Evolutionary conservation across 2,888 invertebrate genomes (phyloP).

Genomic region (Cheilosia scutellata): DNA sequence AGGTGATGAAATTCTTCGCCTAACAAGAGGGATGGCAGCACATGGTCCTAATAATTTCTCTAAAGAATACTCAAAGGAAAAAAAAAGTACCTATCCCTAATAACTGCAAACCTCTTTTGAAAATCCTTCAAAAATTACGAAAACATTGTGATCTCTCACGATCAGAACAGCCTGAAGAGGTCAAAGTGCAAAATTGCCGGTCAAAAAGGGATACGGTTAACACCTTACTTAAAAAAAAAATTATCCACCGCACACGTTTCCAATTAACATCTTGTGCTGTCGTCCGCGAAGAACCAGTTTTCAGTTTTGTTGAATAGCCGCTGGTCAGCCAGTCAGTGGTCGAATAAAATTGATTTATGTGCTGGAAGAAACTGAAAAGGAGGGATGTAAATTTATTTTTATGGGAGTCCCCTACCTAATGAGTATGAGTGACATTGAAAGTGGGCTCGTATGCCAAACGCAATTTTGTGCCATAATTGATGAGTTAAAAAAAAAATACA

Average conservation of each 20-base stretch:
- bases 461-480: slow-evolving; percentile 4
- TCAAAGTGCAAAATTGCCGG: slow-evolving; percentile 54
- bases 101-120: neutral
- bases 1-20: too few relatives aligned
- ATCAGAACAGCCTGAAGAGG: slow-evolving; percentile 21
- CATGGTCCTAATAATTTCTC: neutral
- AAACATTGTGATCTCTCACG: slow-evolving; percentile 28
- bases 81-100: neutral
- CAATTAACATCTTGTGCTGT: slow-evolving; percentile 72
- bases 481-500: neutral
- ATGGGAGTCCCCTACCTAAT: slow-evolving; percentile 13
- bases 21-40: too few relatives aligned
- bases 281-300: slow-evolving; percentile 55
- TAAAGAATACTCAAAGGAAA: neutral
- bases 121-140: slow-evolving; percentile 42
- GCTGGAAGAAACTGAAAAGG: slow-evolving; percentile 73
- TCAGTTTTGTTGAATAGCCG: slow-evolving; percentile 38
- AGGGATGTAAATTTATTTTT: slow-evolving; percentile 47
- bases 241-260: slow-evolving; percentile 75
- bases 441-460: slow-evolving; percentile 5
- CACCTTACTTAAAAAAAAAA: slow-evolving; percentile 71
- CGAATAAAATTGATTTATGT: slow-evolving; percentile 74
- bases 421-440: neutral
- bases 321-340: slow-evolving; percentile 64
- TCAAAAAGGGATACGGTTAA: slow-evolving; percentile 63